These are phyloP conservation scores for Dicerorhinus sumatrensis DNA, from an alignment of 2,113 vertebrate genomes.

Conservation along the genomic window DNA sequence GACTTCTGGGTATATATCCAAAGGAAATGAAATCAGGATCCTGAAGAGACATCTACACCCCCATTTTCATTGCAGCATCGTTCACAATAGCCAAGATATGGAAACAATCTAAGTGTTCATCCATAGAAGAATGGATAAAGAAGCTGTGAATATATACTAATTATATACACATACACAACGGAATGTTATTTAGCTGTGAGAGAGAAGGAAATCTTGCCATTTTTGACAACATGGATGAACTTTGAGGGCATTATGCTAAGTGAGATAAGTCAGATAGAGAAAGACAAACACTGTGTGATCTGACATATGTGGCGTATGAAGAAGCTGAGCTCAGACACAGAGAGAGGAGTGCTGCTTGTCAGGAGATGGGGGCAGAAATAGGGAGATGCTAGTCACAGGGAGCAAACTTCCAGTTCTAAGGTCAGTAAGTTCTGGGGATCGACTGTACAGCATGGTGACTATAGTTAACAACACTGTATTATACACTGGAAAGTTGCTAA, in stretches of 20 bases:
- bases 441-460: not conserved
- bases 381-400: not conserved
- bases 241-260: not conserved
- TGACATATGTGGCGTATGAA: not conserved
- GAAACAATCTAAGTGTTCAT: fast-evolving
- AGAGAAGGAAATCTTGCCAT: too few relatives aligned
- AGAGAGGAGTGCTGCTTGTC: too few relatives aligned
- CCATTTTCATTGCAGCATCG: not conserved
- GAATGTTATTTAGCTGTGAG: too few relatives aligned
- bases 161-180: too few relatives aligned
- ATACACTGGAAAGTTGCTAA: not conserved
- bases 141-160: too few relatives aligned
- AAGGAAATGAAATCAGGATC: too few relatives aligned
- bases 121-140: too few relatives aligned
- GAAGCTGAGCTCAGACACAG: not conserved
- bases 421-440: not conserved
- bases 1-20: too few relatives aligned
- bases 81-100: not conserved
- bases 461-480: not conserved
- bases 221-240: not conserved
- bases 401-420: too few relatives aligned
- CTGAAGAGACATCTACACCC: too few relatives aligned
- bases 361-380: too few relatives aligned
- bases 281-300: not conserved
- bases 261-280: too few relatives aligned